Percentiles rank a stretch among this genome's conserved stretches.
Conservation (phyloP, 2,113 vertebrate species). For the Bombycilla garrulus region DNA sequence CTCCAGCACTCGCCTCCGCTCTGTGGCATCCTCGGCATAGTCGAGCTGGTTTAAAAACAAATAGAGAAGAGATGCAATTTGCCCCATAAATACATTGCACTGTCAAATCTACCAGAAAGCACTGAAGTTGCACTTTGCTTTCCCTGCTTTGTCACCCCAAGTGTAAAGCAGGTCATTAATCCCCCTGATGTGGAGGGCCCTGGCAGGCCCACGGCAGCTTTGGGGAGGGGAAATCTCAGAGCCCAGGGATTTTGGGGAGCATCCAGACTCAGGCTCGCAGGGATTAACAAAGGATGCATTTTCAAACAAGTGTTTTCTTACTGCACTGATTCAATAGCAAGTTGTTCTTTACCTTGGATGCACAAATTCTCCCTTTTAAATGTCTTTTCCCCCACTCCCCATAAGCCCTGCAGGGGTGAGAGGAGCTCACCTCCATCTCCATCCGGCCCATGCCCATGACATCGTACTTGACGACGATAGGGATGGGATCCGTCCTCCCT, state of each 20-base stretch:
- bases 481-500: conserved; percentile 98
- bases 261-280: background rate
- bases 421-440: conserved; percentile 92
- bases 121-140: background rate
- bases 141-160: background rate
- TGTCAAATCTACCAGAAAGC: background rate
- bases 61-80: background rate
- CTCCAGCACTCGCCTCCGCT: conserved; percentile 93
- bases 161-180: background rate
- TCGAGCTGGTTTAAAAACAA: conserved; percentile 79
- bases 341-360: background rate
- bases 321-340: background rate
- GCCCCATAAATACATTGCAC: background rate
- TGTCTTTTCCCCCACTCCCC: background rate
- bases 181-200: background rate
- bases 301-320: background rate
- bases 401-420: background rate
- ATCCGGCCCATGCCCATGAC: conserved; percentile 99
- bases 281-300: background rate
- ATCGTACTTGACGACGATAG: conserved; percentile 98
- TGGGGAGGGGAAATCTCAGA: background rate
- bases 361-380: background rate
- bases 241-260: background rate
- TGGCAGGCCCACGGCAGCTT: background rate
- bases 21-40: conserved; percentile 97